Base-by-base conservation (phyloP, 2,797 vertebrate genomes). In the Taeniopygia guttata region DNA sequence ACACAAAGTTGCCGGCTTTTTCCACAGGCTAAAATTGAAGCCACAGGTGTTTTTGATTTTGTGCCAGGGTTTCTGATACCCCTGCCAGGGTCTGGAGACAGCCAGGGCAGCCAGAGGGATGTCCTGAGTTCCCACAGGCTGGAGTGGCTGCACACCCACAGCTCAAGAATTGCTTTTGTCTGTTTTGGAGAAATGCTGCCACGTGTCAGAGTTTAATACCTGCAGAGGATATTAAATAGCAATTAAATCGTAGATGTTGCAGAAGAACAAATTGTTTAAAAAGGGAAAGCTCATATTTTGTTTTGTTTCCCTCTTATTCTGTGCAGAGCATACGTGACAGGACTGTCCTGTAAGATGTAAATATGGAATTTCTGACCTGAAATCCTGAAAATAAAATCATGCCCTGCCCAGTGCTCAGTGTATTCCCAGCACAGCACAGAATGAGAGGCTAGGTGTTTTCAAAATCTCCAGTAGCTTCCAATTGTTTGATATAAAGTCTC, bases 301-400 rank as follows among this genome's bases (percentile, higher is more conserved):
- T 14, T 59, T 52, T 4, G 30, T 81, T 87, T 26, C 17, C 14
- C 15, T 42, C 5, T 14, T 32, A 13, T 29, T 80, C 21, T 15
- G 15, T 42, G 32, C 26, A 22, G 23, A 26, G 6, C 6, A 11
- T 4, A 3, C 15, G 4, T 12, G 34, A 6, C 10, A 20, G 36
- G n/a, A n/a, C 2, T 30, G 23, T 22, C 21, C 42, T 7, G 1
- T 6, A 16, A 42, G 27, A 32, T 4, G 7, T 4, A 42, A 12
- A 34, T 7, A 5, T 38, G 26, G 20, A 72, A 60, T 74, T 87
- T 79, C 34, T 73, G 46, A 69, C 26, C 55, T 22, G n/a, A 83
- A 83, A 36, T 38, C 8, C 62, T 79, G 59, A 42, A 36, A 59
- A 18, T 2, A 42, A 36, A 55, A 21, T 1, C 36, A 5, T 36